Evolutionary conservation across 2,888 invertebrate genomes (phyloP).

Genomic region (Cheilosia urbana): DNA sequence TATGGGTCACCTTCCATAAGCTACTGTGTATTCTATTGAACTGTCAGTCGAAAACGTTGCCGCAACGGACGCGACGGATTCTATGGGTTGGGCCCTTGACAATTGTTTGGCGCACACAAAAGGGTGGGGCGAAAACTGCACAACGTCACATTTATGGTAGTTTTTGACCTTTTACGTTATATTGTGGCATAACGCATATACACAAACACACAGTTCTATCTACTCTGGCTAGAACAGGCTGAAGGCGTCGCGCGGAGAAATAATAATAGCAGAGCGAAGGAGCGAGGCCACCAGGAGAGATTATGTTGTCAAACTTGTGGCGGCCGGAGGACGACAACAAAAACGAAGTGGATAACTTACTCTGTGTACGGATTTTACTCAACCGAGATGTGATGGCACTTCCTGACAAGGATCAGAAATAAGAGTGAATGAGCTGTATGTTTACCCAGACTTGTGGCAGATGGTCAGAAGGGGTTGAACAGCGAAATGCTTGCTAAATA

Average conservation of each 20-base stretch:
- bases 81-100: no score
- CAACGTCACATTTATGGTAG: slow-evolving; percentile 60
- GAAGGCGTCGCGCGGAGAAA: neutral
- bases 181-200: slow-evolving; percentile 23
- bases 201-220: neutral
- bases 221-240: neutral
- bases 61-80: no score
- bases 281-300: slow-evolving; percentile 24
- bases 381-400: slow-evolving; percentile 58
- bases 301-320: slow-evolving; percentile 72
- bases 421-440: slow-evolving; percentile 23
- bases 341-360: slow-evolving; percentile 33
- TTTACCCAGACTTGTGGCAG: slow-evolving; percentile 15
- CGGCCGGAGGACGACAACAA: slow-evolving; percentile 27
- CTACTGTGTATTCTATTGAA: no score
- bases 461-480: slow-evolving; percentile 30
- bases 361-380: slow-evolving; percentile 34
- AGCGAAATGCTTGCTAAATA: slow-evolving; percentile 16
- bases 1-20: no score
- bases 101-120: slow-evolving; percentile 64
- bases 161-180: slow-evolving; percentile 66
- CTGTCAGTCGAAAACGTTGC: no score
- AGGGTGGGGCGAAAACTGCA: slow-evolving; percentile 35
- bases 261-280: slow-evolving; percentile 37
- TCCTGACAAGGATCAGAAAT: slow-evolving; percentile 54